These are phyloP conservation scores for Glaucopsyche alexis DNA, from an alignment of 2,888 invertebrate genomes.

Conservation along the genomic window DNA sequence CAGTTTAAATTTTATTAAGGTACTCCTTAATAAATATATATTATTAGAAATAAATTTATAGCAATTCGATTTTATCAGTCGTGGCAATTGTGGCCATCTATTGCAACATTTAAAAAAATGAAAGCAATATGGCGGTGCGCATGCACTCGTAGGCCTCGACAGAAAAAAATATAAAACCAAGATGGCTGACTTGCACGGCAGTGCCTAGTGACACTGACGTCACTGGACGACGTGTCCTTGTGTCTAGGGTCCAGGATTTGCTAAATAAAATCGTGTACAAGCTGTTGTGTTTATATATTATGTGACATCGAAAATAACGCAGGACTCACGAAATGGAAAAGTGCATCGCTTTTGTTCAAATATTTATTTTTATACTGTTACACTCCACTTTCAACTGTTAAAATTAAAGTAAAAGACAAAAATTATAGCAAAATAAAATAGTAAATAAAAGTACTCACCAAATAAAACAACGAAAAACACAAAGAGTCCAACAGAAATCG, in stretches of 20 bases:
- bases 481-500: constrained; percentile 62
- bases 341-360: neutral
- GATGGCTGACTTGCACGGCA: constrained; percentile 77
- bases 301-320: constrained; percentile 4
- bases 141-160: constrained; percentile 71
- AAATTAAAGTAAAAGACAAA: neutral
- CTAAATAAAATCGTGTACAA: constrained; percentile 37
- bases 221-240: constrained; percentile 75
- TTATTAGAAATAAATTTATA: neutral
- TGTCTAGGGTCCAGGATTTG: constrained; percentile 44
- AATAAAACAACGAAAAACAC: constrained; percentile 61
- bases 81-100: neutral
- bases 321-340: neutral
- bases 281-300: constrained; percentile 37
- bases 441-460: constrained; percentile 64
- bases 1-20: neutral
- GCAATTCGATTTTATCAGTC: neutral
- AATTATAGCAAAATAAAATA: constrained; percentile 37
- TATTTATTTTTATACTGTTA: neutral
- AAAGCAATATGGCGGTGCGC: constrained; percentile 63
- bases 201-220: constrained; percentile 76
- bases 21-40: neutral
- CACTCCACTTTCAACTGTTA: neutral
- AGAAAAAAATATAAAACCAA: constrained; percentile 74
- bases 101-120: constrained; percentile 44